A percentile compares a stretch with the other conserved stretches of the same genome.
Conservation (phyloP, 2,797 vertebrate genomes). For the Xerus rutilus region DNA sequence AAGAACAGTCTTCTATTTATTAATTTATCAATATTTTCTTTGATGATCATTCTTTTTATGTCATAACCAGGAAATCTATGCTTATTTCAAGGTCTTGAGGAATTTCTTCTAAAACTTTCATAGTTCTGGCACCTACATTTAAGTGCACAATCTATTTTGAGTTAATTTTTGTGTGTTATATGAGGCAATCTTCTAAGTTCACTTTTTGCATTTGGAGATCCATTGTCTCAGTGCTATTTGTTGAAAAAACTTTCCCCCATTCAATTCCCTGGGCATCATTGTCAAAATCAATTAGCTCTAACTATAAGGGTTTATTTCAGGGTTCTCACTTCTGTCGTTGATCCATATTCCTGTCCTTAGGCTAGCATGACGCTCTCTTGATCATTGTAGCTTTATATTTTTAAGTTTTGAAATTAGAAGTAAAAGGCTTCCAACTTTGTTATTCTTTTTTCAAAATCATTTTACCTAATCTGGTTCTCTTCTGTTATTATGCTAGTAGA, state of each 20-base stretch:
- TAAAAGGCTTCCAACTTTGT: background rate
- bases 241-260: background rate
- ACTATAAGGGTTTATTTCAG: background rate
- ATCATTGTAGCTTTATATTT: background rate
- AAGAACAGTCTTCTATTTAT: background rate
- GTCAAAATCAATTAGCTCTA: background rate
- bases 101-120: background rate
- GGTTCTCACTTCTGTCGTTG: background rate
- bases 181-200: background rate
- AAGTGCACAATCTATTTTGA: background rate
- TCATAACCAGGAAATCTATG: background rate
- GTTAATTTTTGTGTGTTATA: background rate
- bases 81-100: background rate
- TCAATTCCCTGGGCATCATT: background rate
- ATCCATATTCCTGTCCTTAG: background rate
- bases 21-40: background rate
- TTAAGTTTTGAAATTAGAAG: constrained; percentile 2
- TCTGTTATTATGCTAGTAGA: background rate
- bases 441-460: background rate
- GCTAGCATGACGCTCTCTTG: background rate
- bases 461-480: background rate
- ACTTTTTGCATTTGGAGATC: background rate
- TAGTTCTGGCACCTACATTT: background rate
- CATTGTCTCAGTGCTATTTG: background rate
- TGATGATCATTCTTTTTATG: background rate